Conservation (phyloP, 2,888 invertebrate species). For the Drosophila nigritarsus region DNA sequence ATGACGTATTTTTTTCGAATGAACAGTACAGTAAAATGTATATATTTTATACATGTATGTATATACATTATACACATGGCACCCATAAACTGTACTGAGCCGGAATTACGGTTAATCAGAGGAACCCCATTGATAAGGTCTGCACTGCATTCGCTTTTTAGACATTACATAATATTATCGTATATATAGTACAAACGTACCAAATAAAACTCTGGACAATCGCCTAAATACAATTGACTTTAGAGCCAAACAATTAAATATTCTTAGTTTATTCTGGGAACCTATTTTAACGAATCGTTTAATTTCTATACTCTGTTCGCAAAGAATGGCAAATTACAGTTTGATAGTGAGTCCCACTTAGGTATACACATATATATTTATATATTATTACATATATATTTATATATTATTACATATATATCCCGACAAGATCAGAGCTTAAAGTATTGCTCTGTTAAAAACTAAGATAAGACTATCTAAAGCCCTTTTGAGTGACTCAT, state of each 20-base stretch:
- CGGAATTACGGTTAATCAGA: neutral
- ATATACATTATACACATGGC: neutral
- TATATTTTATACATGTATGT: neutral
- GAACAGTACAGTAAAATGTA: neutral
- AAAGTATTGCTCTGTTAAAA: neutral
- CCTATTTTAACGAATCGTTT: too few relatives aligned
- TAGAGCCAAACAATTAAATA: neutral
- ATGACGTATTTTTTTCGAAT: constrained; percentile 15
- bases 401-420: neutral
- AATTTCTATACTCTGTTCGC: too few relatives aligned
- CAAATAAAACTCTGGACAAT: neutral
- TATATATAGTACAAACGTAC: neutral
- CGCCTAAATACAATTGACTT: neutral
- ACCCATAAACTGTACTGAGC: neutral
- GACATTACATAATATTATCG: neutral
- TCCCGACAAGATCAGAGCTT: neutral
- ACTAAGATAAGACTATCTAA: neutral
- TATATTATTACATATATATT: neutral
- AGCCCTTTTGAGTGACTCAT: neutral
- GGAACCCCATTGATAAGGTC: neutral
- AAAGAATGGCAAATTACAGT: too few relatives aligned
- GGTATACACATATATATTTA: neutral
- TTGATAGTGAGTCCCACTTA: too few relatives aligned
- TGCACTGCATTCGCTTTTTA: neutral
- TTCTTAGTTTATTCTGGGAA: too few relatives aligned